A percentile compares a stretch with the other conserved stretches of the same genome.
Evolutionary conservation across 2,113 vertebrate species (phyloP).

Genomic region (Naja naja): DNA sequence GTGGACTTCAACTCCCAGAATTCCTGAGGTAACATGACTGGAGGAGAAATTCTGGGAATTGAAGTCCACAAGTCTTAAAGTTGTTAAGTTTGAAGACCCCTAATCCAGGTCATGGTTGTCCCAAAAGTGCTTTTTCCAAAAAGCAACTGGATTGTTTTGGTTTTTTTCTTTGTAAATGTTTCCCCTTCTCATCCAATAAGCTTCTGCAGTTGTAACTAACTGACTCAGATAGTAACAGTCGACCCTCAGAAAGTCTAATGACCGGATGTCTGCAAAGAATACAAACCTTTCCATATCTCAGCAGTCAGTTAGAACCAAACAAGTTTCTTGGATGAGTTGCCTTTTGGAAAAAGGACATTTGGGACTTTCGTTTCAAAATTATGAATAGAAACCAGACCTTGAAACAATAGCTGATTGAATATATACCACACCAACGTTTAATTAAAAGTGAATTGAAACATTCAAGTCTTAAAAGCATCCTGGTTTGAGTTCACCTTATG

Average conservation of each 20-base stretch:
- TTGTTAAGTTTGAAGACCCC: too few species aligned
- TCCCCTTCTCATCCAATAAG: neutral
- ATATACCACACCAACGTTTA: neutral
- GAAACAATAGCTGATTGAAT: neutral
- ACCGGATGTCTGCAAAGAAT: neutral
- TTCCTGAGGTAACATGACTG: too few species aligned
- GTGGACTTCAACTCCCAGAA: too few species aligned
- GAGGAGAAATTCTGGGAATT: too few species aligned
- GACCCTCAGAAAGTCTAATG: neutral
- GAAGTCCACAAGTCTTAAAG: too few species aligned
- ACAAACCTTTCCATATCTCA: neutral
- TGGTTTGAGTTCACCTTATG: neutral
- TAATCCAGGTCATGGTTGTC: neutral
- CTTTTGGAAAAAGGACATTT: neutral
- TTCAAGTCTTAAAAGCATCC: neutral
- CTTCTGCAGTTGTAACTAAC: neutral
- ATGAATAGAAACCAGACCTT: neutral
- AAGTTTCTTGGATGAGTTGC: neutral
- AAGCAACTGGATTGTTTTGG: too few species aligned
- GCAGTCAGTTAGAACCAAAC: neutral
- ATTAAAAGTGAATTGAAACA: neutral
- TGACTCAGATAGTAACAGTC: neutral
- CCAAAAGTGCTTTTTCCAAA: neutral
- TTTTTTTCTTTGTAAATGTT: neutral
- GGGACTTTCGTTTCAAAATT: neutral